Base-by-base conservation (phyloP, 2,113 vertebrate species). In the Phrynocephalus versicolor region DNA sequence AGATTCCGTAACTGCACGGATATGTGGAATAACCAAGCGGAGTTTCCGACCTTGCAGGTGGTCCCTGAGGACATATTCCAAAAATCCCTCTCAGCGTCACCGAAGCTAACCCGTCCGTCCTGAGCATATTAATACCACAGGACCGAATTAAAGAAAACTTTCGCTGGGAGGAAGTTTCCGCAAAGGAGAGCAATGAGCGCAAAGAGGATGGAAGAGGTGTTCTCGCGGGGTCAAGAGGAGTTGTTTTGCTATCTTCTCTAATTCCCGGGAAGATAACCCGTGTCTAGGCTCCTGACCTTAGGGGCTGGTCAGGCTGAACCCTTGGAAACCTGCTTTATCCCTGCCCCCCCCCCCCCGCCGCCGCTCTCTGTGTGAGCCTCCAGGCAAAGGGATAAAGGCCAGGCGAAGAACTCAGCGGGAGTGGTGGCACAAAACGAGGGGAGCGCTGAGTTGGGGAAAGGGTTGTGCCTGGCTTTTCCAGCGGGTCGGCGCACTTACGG, bases 361-460 rank as follows among this genome's bases (percentile, higher is more conserved):
- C n/a, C n/a, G n/a, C n/a, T n/a, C n/a, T n/a, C 25, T 33, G 19
- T 51, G 4, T 13, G 57, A 19, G 25, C 37, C 18, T 19, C 64
- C 3, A 8, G 4, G 7, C n/a, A 79, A 57, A n/a, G 60, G 15
- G 39, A 39, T 13, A 14, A 27, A 55, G 25, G 30, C 18, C 3
- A 45, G 19, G n/a, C 6, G 67, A 30, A 70, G n/a, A 64, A 0
- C 0, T 0, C 5, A 3, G 3, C 3, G 1, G 6, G 51, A 15
- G 10, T 1, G 0, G 67, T n/a, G 3, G 18, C 39, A 3, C 33
- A 75, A 27, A 19, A 51, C 7, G 8, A 67, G n/a, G 27, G 19
- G 0, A 55, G 35, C 25, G 64, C 12, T 81, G 1, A 23, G 2
- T 75, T 82, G 33, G 18, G 37, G 91, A 62, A 3, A 37, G 27